Evolutionary conservation across 2,113 vertebrate genomes (phyloP).

Genomic region (Tretioscincus oriximinensis): DNA sequence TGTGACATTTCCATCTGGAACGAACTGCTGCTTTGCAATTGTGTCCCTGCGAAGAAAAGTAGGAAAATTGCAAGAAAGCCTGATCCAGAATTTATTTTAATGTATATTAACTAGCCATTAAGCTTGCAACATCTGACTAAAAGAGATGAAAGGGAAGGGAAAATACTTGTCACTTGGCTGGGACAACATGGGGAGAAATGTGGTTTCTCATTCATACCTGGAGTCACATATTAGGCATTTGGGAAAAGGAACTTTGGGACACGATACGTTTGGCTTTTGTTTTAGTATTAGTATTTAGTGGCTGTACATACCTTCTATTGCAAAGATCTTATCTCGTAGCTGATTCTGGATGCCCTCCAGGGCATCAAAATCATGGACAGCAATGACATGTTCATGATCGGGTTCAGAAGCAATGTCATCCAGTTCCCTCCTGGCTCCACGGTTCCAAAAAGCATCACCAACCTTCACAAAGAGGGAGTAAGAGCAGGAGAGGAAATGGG

Average conservation of each 20-base stretch:
- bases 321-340: constrained; percentile 81
- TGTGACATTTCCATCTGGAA: constrained; percentile 74
- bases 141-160: neutral
- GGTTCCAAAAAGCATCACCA: accelerated
- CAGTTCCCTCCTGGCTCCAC: accelerated
- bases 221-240: no score
- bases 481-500: neutral
- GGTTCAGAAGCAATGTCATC: constrained; percentile 73
- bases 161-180: no score
- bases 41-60: constrained; percentile 54
- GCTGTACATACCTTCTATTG: constrained; percentile 77
- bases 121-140: neutral
- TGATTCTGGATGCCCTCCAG: constrained; percentile 72
- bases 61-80: neutral
- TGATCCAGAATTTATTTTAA: no score
- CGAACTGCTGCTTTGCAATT: constrained; percentile 42
- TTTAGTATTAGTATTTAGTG: no score
- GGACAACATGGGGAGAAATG: no score
- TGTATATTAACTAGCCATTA: neutral
- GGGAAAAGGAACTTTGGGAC: neutral
- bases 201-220: no score
- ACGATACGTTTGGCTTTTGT: neutral
- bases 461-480: neutral
- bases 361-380: constrained; percentile 72
- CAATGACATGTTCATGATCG: constrained; percentile 65